Evolutionary conservation across 2,797 vertebrate species (phyloP).

Genomic region (Nasua narica): DNA sequence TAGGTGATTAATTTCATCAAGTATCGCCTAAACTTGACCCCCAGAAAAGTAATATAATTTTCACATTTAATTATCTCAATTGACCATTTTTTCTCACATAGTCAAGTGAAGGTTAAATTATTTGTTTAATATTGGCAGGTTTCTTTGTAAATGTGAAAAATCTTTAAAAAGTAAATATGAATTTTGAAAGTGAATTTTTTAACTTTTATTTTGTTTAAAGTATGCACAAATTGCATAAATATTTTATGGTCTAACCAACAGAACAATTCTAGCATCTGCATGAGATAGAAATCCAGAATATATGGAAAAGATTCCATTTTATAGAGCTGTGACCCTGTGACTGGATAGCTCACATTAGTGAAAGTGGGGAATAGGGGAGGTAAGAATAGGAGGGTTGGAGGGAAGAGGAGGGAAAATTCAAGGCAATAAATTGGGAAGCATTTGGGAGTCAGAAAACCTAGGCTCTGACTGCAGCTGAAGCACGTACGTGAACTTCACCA

Average conservation of each 20-base stretch:
- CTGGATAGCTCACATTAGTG: no score
- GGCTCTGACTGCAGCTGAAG: neutral
- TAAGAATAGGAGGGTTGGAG: accelerated
- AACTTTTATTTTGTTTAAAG: neutral
- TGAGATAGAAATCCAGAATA: neutral
- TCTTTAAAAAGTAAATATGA: neutral
- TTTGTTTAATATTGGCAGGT: neutral
- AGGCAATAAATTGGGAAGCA: neutral
- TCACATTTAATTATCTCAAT: neutral
- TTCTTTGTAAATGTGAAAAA: neutral
- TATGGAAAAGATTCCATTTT: neutral
- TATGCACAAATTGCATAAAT: neutral
- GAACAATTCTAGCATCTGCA: neutral
- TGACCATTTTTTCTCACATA: neutral
- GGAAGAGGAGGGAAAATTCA: neutral
- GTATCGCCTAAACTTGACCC: neutral
- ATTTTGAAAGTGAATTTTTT: neutral
- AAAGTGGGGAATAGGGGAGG: neutral
- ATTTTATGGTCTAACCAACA: neutral
- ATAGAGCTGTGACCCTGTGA: neutral
- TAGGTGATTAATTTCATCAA: neutral
- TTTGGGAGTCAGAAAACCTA: neutral
- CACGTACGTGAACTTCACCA: neutral
- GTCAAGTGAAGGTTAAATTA: neutral
- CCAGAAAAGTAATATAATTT: neutral